These are phyloP conservation scores for Haplotaxodon microlepis DNA, from an alignment of 2,113 vertebrate species.

Conservation along the genomic window DNA sequence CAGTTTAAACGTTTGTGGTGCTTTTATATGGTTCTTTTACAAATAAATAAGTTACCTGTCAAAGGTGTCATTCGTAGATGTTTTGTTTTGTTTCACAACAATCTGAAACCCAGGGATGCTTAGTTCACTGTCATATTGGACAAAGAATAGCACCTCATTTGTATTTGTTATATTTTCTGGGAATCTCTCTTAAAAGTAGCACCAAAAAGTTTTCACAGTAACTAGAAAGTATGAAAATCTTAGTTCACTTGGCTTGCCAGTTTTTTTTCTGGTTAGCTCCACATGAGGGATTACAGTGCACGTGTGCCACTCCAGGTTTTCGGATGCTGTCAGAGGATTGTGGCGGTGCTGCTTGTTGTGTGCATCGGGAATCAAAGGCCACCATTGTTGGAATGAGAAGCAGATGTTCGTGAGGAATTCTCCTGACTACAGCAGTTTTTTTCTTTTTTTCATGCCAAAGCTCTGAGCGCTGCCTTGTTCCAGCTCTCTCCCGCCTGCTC, in stretches of 20 bases:
- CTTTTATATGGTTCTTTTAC: background rate
- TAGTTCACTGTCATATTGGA: background rate
- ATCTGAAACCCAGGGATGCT: background rate
- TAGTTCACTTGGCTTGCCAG: background rate
- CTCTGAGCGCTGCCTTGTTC: slow-evolving; percentile 28
- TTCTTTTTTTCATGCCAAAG: slow-evolving; percentile 53
- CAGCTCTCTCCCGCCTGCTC: background rate
- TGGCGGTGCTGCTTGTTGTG: slow-evolving; percentile 4
- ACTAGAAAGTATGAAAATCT: background rate
- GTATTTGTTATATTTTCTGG: background rate
- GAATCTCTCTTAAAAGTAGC: background rate
- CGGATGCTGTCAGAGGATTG: slow-evolving; percentile 10
- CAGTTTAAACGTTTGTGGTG: background rate
- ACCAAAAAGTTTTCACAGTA: background rate
- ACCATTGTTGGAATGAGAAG: slow-evolving; percentile 85
- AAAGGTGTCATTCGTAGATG: background rate
- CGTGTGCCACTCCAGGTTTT: background rate
- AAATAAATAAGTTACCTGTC: background rate
- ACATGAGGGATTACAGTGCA: background rate
- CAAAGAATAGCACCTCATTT: background rate
- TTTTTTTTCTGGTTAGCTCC: background rate
- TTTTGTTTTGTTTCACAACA: background rate
- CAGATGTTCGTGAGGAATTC: slow-evolving; percentile 85
- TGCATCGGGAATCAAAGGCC: slow-evolving; percentile 69
- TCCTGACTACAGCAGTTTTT: slow-evolving; percentile 75